Percentiles rank a stretch among this genome's conserved stretches.
phyloP scores from a whole-genome alignment of 2,797 vertebrate genomes.

The Neopelma chrysocephalum region DNA sequence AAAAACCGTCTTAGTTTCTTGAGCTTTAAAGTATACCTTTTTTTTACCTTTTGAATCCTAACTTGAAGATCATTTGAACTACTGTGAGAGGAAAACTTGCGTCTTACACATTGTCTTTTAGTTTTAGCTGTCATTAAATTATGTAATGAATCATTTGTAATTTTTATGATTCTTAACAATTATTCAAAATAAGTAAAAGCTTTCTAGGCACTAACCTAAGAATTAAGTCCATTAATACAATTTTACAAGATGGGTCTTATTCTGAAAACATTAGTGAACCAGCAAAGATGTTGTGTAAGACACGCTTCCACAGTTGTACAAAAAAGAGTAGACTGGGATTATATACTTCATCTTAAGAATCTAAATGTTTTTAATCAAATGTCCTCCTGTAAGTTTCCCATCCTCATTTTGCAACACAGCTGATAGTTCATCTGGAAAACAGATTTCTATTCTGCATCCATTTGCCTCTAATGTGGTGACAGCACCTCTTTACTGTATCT shows the following conservation, averaged over 20 bases:
- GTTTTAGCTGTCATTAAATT: neutral
- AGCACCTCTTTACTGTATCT: slow-evolving; percentile 15
- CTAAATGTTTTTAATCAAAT: slow-evolving; percentile 1
- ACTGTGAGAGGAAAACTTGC: neutral
- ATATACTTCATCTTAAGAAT: neutral
- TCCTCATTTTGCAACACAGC: slow-evolving; percentile 20
- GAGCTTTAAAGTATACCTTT: neutral
- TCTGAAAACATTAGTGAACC: neutral
- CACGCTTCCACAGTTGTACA: neutral
- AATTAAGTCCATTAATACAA: neutral
- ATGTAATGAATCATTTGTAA: neutral
- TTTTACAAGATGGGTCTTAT: neutral
- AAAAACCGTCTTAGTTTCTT: neutral
- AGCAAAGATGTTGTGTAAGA: neutral
- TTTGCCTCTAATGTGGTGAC: slow-evolving; percentile 48
- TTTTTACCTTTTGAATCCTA: neutral
- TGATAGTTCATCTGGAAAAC: slow-evolving; percentile 46
- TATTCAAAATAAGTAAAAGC: neutral
- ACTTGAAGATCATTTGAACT: neutral
- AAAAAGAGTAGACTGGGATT: neutral
- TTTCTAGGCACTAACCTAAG: neutral
- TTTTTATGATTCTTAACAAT: neutral
- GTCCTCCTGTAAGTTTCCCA: neutral
- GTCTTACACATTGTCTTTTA: neutral
- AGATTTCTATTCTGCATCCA: neutral